phyloP scores from a whole-genome alignment of 2,797 vertebrate genomes.

The Zalophus californianus region DNA sequence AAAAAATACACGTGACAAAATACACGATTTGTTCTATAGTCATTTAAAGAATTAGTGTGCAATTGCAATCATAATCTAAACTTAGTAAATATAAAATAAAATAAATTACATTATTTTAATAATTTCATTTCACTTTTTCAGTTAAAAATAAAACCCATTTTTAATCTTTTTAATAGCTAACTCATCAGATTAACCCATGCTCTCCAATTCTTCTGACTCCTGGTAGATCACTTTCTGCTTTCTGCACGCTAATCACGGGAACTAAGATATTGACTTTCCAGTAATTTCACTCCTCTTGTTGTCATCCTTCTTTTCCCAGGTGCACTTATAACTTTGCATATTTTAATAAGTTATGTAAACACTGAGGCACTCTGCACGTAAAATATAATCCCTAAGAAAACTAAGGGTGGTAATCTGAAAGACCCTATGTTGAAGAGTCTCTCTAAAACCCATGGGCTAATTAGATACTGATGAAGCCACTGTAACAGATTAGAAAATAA shows the following conservation, averaged over 20 bases:
- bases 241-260: not conserved
- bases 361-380: not conserved
- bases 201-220: not conserved
- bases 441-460: not conserved
- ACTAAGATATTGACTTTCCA: not conserved
- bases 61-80: not conserved
- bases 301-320: not conserved
- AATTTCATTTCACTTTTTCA: not conserved
- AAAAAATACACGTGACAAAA: not conserved
- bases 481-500: not conserved
- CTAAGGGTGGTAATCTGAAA: not conserved
- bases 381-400: not conserved
- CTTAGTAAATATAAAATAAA: not conserved
- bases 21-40: not conserved
- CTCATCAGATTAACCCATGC: not conserved
- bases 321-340: not conserved
- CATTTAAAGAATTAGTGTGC: not conserved
- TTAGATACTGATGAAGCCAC: not conserved
- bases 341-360: not conserved
- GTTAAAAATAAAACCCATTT: not conserved
- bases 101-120: not conserved
- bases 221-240: not conserved
- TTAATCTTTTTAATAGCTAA: not conserved
- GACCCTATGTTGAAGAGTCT: not conserved
- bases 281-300: not conserved